Base-by-base conservation (phyloP, 2,888 invertebrate species). In the Heteropelma amictum region DNA sequence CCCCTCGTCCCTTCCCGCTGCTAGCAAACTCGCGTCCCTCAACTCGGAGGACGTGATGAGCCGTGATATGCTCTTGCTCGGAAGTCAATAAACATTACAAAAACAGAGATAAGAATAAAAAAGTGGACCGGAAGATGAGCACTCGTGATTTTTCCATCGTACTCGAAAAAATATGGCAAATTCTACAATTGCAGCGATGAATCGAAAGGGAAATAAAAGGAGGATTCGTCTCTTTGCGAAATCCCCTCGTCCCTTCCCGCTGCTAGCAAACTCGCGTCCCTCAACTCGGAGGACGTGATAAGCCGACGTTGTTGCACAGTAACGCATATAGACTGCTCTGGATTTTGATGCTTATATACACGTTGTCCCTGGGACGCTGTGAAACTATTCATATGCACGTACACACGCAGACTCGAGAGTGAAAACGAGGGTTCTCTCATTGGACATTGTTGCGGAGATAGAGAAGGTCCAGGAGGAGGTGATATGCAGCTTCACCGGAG, bases 11-110 rank as follows among this genome's bases (percentile, higher is more conserved):
- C 17, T 21, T 30, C 47, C 4, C 5, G 40, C 35, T 51, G n/a
- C 51, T 51, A 51, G 67, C 40, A 68, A 71, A 75, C 71, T 68
- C 51, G 67, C 51, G 75, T n/a, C n/a, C 67, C 67, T 75, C 67
- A 75, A 68, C 75, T 75, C 63, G 65, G 71, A 75, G 67, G 58
- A 42, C 51, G 58, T 63, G 71, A 71, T 71, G 68, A 75, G 71
- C 75, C 75, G 71, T n/a, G n/a, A n/a, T n/a, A n/a, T n/a, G n/a
- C n/a, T n/a, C n/a, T n/a, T n/a, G n/a, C n/a, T n/a, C n/a, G n/a
- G n/a, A n/a, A n/a, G n/a, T n/a, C n/a, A n/a, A n/a, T n/a, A n/a
- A n/a, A n/a, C n/a, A n/a, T n/a, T n/a, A n/a, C n/a, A n/a, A n/a
- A n/a, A n/a, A n/a, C n/a, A n/a, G n/a, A n/a, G n/a, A n/a, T n/a